phyloP scores from a whole-genome alignment of 2,113 vertebrate genomes.

The Pygoscelis antarcticus region DNA sequence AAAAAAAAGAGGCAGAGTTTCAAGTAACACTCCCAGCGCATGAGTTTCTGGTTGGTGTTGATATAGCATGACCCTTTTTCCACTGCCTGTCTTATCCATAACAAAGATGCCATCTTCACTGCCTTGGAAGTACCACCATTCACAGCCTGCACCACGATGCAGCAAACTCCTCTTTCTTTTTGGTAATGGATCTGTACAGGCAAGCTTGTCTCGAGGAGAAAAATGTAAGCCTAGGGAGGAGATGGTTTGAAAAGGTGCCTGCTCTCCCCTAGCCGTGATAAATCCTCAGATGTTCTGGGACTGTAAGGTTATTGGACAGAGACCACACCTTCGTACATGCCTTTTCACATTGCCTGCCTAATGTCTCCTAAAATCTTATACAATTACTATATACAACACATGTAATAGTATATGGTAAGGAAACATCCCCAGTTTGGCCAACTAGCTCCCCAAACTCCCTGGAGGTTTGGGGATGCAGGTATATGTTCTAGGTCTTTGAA shows the following conservation, averaged over 20 bases:
- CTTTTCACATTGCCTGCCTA: background rate
- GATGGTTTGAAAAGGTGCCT: background rate
- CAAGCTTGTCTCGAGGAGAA: background rate
- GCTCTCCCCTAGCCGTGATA: background rate
- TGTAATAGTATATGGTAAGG: background rate
- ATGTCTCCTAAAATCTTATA: background rate
- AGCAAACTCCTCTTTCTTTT: background rate
- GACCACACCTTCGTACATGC: accelerated
- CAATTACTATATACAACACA: background rate
- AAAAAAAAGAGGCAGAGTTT: background rate
- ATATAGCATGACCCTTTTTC: background rate
- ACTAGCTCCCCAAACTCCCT: background rate
- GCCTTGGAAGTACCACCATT: background rate
- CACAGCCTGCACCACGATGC: background rate
- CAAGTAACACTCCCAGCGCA: background rate
- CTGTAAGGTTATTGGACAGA: background rate
- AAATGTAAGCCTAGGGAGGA: background rate
- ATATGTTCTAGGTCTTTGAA: background rate
- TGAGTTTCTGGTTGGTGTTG: background rate
- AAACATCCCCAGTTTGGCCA: background rate
- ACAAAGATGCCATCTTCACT: background rate
- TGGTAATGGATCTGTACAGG: background rate
- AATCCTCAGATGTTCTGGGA: background rate
- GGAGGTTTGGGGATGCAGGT: background rate
- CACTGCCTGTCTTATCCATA: background rate